Base-by-base conservation (phyloP, 2,113 vertebrate species). In the Sinocyclocheilus rhinocerous region DNA sequence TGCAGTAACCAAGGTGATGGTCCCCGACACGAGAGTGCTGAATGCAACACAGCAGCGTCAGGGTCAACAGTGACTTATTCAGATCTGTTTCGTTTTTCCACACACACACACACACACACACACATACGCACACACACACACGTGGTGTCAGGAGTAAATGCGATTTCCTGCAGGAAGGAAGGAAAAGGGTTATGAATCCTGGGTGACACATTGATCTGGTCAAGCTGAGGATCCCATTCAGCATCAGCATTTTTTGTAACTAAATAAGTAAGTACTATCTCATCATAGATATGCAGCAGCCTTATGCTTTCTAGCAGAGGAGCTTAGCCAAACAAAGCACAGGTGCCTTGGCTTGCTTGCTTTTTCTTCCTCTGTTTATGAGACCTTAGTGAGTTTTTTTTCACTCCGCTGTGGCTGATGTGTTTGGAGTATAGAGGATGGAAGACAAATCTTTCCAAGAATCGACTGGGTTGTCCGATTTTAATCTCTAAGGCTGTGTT, bases 321-420 rank as follows among this genome's bases (percentile, higher is more conserved):
- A 63, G 42, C 29, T 52, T 16, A 79, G 52, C 61, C 29, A 84
- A 81, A 72, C 79, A 83, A 57, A 77, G 45, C 88, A 81, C 83
- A 83, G 88, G 83, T 85, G 84, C 55, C 57, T 80, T 65, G 86
- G 29, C 78, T 84, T 89, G 86, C 89, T 84, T 88, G 24, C 85
- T 82, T 90, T 92, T 84, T 84, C 89, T 86, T 65, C 8, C 39
- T 52, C 29, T 84, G 48, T 90, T 83, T 57, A 84, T 42, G 67
- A 85, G 73, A 22, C 81, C 20, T 16, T 36, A 65, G 52, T 84
- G 57, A 50, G 59, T 12, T 48, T 48, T 48, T 48, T 33, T 63
- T 61, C 63, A 55, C 61, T 84, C 72, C 16, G 1, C 22, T 75
- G 87, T 63, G 22, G n/a, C 24, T 81, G 12, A 26, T 26, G 18